phyloP scores from a whole-genome alignment of 2,113 vertebrate genomes.

The Chamaetylas fuelleborni region DNA sequence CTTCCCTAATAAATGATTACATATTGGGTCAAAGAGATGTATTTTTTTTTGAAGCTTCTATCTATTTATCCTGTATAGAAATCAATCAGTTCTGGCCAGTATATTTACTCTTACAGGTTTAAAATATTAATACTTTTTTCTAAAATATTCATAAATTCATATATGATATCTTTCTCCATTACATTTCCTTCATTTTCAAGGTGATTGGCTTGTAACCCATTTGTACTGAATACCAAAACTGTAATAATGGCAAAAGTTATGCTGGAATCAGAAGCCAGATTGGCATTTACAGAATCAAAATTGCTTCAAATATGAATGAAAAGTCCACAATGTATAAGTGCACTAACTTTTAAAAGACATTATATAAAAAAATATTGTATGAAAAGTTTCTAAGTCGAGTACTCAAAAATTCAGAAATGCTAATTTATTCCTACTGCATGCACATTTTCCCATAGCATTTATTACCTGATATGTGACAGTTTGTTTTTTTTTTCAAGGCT shows the following conservation, averaged over 20 bases:
- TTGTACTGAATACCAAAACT: not conserved
- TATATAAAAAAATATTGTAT: not conserved
- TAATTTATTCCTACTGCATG: not conserved
- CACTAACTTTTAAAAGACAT: not conserved
- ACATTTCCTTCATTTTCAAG: not conserved
- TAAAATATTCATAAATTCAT: not conserved
- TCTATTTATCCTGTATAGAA: not conserved
- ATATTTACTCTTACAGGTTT: not conserved
- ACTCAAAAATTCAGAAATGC: not conserved
- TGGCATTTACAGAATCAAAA: not conserved
- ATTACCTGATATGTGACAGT: not conserved
- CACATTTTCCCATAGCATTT: not conserved
- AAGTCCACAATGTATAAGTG: not conserved
- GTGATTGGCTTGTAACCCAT: not conserved
- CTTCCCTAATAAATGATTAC: not conserved
- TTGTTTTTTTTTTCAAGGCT: not conserved
- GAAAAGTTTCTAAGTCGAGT: not conserved
- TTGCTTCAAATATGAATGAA: not conserved
- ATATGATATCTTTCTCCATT: not conserved
- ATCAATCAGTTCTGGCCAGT: not conserved
- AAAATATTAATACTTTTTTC: not conserved
- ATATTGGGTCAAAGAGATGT: not conserved
- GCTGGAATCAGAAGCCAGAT: not conserved
- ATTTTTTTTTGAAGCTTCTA: not conserved
- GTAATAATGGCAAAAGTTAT: not conserved